Evolutionary conservation across 2,113 vertebrate genomes (phyloP).

Genomic region (Raja brachyura): DNA sequence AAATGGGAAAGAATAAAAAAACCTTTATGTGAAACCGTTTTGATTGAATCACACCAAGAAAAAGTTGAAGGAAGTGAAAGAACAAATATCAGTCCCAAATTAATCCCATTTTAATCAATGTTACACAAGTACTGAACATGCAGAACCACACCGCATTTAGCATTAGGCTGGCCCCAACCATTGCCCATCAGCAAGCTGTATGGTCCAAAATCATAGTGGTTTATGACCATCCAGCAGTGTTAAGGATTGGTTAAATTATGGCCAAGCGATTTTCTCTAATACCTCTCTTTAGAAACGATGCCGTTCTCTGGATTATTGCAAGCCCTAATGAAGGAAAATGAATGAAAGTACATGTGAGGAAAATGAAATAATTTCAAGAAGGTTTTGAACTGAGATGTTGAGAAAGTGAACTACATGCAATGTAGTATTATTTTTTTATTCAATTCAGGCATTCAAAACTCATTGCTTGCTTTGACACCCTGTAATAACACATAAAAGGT

Average conservation of each 20-base stretch:
- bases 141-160: conserved; percentile 44
- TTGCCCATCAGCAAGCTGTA: conserved; percentile 40
- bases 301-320: conserved; percentile 66
- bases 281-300: conserved; percentile 85
- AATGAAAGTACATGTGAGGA: conserved; percentile 54
- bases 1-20: background rate
- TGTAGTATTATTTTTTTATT: background rate
- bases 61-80: conserved; percentile 20
- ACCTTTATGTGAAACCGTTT: background rate
- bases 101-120: conserved; percentile 34
- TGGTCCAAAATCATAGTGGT: conserved; percentile 43
- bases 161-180: conserved; percentile 40
- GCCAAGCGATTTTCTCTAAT: conserved; percentile 62
- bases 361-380: conserved; percentile 49
- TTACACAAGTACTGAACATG: conserved; percentile 42
- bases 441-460: background rate
- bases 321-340: conserved; percentile 77
- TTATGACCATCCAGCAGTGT: conserved; percentile 28
- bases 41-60: conserved; percentile 3
- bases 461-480: background rate
- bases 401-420: conserved; percentile 19
- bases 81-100: conserved; percentile 30
- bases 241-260: conserved; percentile 54
- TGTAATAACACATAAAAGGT: background rate
- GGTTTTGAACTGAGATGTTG: conserved; percentile 40